Base-by-base conservation (phyloP, 2,888 invertebrate species). In the Platycnemis pennipes region DNA sequence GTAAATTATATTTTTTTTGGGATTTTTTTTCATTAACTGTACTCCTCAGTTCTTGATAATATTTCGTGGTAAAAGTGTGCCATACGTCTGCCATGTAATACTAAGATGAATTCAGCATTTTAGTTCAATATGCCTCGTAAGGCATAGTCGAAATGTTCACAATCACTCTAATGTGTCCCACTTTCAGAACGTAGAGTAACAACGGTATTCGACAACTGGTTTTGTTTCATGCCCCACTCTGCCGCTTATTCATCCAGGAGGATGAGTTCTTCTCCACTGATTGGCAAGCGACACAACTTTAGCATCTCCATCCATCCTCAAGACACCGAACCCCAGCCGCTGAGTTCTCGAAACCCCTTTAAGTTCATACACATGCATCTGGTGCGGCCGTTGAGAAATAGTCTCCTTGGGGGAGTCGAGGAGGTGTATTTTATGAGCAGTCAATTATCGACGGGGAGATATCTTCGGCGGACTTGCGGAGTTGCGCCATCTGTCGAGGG, bases 401-500 rank as follows among this genome's bases (percentile, higher is more conserved):
- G 77, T 8, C 3, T n/a, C 77, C 26, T 37, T 37, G 77, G 37
- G 77, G 5, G 63, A 63, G 53, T 77, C 77, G 77, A 37, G 77
- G 77, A 77, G 26, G 31, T 77, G 8, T 13, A 37, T 77, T 77
- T 77, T 77, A 77, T 26, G 77, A 37, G 37, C 77, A 77, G 31
- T 77, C 77, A 77, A 77, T 77, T 77, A 77, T 31, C 31, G 77
- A 37, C 4, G 31, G 1, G 77, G 77, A 37, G 11, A 77, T 77
- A 11, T 77, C 77, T 19, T 5, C 7, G 37, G 77, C 77, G 31
- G 77, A 37, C 31, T 77, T 37, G 77, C 77, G 31, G 77, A 37
- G 77, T 77, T 77, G 31, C 5, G 77, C 77, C 77, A 77, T 77
- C 77, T 77, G 77, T 37, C 31, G 77, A 37, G 63, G 63, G 77